These are phyloP conservation scores for Phorcus lineatus DNA, from an alignment of 2,888 invertebrate species.

Conservation along the genomic window DNA sequence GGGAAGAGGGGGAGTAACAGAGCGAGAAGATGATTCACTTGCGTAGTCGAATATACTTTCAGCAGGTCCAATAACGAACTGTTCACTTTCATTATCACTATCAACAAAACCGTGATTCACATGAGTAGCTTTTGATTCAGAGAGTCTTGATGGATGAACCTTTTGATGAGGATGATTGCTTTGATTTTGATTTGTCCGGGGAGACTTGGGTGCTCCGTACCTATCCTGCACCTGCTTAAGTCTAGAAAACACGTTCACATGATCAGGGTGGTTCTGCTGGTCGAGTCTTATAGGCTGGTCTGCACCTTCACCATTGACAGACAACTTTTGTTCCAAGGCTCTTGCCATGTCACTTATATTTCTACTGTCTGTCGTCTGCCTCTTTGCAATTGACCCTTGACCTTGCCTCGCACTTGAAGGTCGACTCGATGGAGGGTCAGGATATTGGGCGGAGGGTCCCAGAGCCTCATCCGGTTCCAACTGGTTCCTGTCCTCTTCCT, in stretches of 20 bases:
- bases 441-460: slow-evolving; percentile 62
- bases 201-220: neutral
- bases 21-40: slow-evolving; percentile 55
- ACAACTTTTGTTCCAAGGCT: neutral
- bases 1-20: slow-evolving; percentile 65
- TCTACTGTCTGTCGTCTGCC: slow-evolving; percentile 7
- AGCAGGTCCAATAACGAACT: slow-evolving; percentile 36
- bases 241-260: neutral
- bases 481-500: slow-evolving; percentile 23
- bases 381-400: neutral
- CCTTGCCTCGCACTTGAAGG: slow-evolving; percentile 37
- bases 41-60: slow-evolving; percentile 63
- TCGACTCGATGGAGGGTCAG: slow-evolving; percentile 43
- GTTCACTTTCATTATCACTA: slow-evolving; percentile 39
- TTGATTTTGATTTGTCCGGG: neutral
- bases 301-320: neutral
- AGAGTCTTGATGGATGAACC: neutral
- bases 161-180: slow-evolving; percentile 6
- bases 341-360: neutral
- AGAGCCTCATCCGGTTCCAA: slow-evolving; percentile 36
- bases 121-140: neutral
- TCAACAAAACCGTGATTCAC: slow-evolving; percentile 26
- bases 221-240: neutral
- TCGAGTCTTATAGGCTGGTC: neutral
- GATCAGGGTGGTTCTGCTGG: neutral